phyloP scores from a whole-genome alignment of 2,797 vertebrate genomes.

The Babyrousa celebensis region DNA sequence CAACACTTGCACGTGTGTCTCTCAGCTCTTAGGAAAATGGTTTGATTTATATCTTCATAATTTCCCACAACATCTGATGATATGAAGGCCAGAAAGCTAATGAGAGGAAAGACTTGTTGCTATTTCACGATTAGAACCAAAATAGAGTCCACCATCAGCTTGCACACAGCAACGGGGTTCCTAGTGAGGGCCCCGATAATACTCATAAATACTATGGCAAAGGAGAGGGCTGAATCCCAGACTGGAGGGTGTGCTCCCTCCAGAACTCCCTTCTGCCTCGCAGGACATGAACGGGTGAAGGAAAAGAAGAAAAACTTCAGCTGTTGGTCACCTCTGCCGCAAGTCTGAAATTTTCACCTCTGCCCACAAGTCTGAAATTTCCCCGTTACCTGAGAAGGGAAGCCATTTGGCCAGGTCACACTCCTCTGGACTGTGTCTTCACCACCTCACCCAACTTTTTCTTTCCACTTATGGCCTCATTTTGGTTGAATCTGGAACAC shows the following conservation, averaged over 20 bases:
- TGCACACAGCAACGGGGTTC: background rate
- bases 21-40: background rate
- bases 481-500: conserved; percentile 67
- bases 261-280: background rate
- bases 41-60: background rate
- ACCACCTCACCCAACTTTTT: background rate
- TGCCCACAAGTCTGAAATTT: background rate
- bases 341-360: conserved; percentile 10
- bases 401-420: background rate
- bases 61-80: conserved; percentile 18
- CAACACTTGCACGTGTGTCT: background rate
- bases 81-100: background rate
- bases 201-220: background rate
- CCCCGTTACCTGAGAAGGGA: background rate
- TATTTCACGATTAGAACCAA: background rate
- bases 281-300: background rate
- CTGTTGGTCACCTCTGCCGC: background rate
- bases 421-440: background rate
- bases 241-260: background rate
- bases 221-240: background rate
- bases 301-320: background rate
- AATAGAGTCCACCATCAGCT: background rate
- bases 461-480: conserved; percentile 18
- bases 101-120: background rate
- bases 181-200: background rate